Conservation (phyloP, 1,140 invertebrate genomes). For the Ips typographus region DNA sequence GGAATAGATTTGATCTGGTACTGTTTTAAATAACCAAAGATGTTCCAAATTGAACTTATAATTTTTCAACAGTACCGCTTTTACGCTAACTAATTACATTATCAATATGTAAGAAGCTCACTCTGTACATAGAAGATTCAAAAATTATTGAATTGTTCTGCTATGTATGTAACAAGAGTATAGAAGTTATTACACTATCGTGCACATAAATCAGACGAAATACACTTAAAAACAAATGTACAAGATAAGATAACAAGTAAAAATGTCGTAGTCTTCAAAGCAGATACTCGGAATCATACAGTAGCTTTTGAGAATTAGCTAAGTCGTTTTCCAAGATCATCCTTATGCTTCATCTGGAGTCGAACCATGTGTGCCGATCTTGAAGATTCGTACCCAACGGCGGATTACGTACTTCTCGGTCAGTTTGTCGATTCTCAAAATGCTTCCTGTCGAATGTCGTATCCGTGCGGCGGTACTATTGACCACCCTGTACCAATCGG, state of each 20-base stretch:
- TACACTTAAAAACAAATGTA: slow-evolving; percentile 10
- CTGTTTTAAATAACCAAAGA: too few relatives aligned
- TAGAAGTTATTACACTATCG: too few relatives aligned
- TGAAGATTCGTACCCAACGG: slow-evolving; percentile 9
- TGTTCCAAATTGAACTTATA: too few relatives aligned
- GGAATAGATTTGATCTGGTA: too few relatives aligned
- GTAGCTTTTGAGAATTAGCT: slow-evolving; percentile 7
- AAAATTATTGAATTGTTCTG: too few relatives aligned
- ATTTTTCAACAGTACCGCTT: too few relatives aligned
- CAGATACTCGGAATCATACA: slow-evolving; percentile 2
- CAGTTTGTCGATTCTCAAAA: slow-evolving; percentile 4
- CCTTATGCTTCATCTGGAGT: neutral
- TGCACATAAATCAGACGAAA: slow-evolving; percentile 16
- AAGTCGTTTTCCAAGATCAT: neutral
- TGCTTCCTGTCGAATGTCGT: neutral
- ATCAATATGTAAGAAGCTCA: too few relatives aligned
- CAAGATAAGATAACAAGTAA: slow-evolving; percentile 19
- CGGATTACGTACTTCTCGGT: slow-evolving; percentile 11
- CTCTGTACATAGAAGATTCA: too few relatives aligned
- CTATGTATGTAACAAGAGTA: too few relatives aligned
- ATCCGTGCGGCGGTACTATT: neutral
- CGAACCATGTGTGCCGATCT: slow-evolving; percentile 17
- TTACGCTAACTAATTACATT: too few relatives aligned
- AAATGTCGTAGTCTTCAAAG: slow-evolving; percentile 2
- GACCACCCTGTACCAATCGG: slow-evolving; percentile 3